phyloP scores from a whole-genome alignment of 2,797 vertebrate genomes.

The Botia almorhae region DNA sequence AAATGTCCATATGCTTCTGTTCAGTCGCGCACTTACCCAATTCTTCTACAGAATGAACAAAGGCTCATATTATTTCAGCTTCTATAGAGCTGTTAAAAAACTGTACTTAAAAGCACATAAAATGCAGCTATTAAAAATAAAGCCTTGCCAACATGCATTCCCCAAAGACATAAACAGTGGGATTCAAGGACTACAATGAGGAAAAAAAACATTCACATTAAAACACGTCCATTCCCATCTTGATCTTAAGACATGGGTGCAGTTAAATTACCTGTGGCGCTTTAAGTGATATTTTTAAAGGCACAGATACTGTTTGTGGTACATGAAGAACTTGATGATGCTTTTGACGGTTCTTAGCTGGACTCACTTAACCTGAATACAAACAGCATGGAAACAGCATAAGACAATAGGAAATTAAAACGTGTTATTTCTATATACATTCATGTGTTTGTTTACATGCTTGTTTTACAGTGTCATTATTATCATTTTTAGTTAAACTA shows the following conservation, averaged over 20 bases:
- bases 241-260: background rate
- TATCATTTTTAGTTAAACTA: background rate
- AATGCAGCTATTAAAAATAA: slow-evolving; percentile 28
- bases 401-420: background rate
- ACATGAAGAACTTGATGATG: background rate
- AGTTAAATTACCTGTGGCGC: background rate
- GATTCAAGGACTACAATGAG: background rate
- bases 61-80: slow-evolving; percentile 31
- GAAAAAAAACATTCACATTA: no score
- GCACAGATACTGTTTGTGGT: background rate
- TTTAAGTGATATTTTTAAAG: background rate
- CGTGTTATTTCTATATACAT: background rate
- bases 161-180: slow-evolving; percentile 7
- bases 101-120: slow-evolving; percentile 14
- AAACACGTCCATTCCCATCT: background rate
- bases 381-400: background rate
- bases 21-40: slow-evolving; percentile 35
- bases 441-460: background rate
- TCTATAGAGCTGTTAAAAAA: slow-evolving; percentile 38
- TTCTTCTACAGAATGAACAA: slow-evolving; percentile 39
- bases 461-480: background rate
- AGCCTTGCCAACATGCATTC: slow-evolving; percentile 14
- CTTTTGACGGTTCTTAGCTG: no score
- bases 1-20: slow-evolving; percentile 39
- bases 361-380: background rate